phyloP scores from a whole-genome alignment of 2,113 vertebrate genomes.

The Mobula hypostoma region DNA sequence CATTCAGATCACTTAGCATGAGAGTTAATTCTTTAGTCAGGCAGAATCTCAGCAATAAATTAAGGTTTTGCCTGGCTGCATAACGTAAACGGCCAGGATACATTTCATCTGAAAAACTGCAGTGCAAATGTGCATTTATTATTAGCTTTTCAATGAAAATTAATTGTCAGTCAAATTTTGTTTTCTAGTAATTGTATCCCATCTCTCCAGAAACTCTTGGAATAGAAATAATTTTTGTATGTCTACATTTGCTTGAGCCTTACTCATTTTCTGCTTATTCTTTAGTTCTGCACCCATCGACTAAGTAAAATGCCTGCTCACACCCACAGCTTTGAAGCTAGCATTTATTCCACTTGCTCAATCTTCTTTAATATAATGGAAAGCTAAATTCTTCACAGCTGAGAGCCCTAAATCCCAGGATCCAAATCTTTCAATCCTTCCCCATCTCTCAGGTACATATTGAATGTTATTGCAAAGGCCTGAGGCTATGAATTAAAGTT shows the following conservation, averaged over 20 bases:
- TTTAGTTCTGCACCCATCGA: not conserved
- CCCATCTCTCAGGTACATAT: not conserved
- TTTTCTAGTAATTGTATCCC: not conserved
- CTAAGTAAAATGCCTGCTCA: not conserved
- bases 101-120: not conserved
- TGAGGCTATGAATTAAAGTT: not conserved
- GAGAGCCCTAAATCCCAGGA: not conserved
- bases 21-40: not conserved
- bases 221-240: not conserved
- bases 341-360: not conserved
- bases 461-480: not conserved
- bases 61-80: not conserved
- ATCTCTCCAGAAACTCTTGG: too few species aligned
- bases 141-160: not conserved
- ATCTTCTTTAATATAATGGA: not conserved
- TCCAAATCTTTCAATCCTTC: not conserved
- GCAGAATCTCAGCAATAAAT: not conserved
- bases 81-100: not conserved
- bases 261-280: not conserved
- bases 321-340: not conserved
- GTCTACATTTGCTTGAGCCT: not conserved
- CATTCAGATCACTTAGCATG: not conserved
- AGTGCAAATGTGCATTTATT: not conserved
- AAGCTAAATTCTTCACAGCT: not conserved
- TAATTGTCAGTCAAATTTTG: not conserved